These are phyloP conservation scores for Helicoverpa assulta DNA, from an alignment of 2,888 invertebrate genomes.

Conservation along the genomic window DNA sequence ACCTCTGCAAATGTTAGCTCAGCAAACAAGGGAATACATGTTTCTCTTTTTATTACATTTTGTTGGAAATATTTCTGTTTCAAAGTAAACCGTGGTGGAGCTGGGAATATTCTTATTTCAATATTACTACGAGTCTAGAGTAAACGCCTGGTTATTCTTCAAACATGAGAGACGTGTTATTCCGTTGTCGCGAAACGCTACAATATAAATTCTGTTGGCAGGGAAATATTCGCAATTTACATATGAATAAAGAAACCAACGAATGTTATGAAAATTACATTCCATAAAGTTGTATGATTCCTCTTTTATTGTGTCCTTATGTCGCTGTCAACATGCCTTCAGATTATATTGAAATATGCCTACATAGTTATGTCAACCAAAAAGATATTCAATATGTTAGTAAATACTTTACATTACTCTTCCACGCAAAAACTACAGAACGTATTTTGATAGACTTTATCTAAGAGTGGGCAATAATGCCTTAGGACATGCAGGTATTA, in stretches of 20 bases:
- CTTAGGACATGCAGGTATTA: too few species aligned
- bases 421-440: too few species aligned
- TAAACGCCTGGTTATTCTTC: conserved; percentile 8
- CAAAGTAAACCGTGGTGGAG: conserved; percentile 5
- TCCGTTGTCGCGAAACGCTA: conserved; percentile 9
- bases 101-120: conserved; percentile 19
- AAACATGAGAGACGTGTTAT: conserved; percentile 31
- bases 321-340: not conserved
- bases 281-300: conserved; percentile 1
- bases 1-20: conserved; percentile 2
- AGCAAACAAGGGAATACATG: conserved; percentile 7
- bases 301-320: conserved; percentile 2
- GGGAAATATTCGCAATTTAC: conserved; percentile 9
- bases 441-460: too few species aligned
- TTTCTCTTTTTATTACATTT: conserved; percentile 8
- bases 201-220: conserved; percentile 24
- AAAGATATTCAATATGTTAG: too few species aligned
- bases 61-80: conserved; percentile 9
- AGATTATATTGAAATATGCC: not conserved
- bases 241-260: not conserved
- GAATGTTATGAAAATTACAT: not conserved
- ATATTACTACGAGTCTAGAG: conserved; percentile 5
- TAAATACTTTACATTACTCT: too few species aligned
- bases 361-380: too few species aligned
- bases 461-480: too few species aligned